A percentile compares a stretch with the other conserved stretches of the same genome.
Evolutionary conservation across 2,888 invertebrate species (phyloP).

Genomic region (Cataglyphis cursor): DNA sequence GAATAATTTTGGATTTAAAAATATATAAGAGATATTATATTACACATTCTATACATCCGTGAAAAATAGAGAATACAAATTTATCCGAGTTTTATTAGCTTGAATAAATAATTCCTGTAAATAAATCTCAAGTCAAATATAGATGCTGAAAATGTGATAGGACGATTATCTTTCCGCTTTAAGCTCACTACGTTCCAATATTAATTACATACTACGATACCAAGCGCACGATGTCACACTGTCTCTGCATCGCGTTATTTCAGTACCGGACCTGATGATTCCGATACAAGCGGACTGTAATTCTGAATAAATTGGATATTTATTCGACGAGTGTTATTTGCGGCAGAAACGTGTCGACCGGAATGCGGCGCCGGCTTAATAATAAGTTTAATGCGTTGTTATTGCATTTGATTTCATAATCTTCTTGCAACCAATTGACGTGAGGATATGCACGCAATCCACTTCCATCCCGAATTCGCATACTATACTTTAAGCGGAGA

Average conservation of each 20-base stretch:
- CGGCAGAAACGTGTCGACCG: conserved; percentile 18
- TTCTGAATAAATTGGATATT: conserved; percentile 64
- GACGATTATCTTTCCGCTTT: background rate
- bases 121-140: background rate
- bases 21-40: background rate
- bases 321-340: conserved; percentile 42
- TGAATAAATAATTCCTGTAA: background rate
- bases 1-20: too few relatives aligned
- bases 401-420: conserved; percentile 51
- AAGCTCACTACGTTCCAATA: background rate
- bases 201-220: conserved; percentile 33
- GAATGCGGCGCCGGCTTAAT: conserved; percentile 45
- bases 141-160: background rate
- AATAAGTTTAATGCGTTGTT: conserved; percentile 52
- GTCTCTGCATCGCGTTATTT: conserved; percentile 30
- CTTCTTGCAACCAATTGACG: conserved; percentile 17
- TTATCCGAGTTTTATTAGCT: background rate
- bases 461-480: conserved; percentile 50
- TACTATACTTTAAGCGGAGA: conserved; percentile 52
- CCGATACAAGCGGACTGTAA: conserved; percentile 56
- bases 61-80: conserved; percentile 6
- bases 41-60: background rate
- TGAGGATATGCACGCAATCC: conserved; percentile 31
- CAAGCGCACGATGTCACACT: conserved; percentile 42
- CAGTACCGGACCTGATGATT: conserved; percentile 57